A percentile compares a stretch with the other conserved stretches of the same genome.
Conservation (phyloP, 2,797 vertebrate genomes). For the Chrysolophus pictus region DNA sequence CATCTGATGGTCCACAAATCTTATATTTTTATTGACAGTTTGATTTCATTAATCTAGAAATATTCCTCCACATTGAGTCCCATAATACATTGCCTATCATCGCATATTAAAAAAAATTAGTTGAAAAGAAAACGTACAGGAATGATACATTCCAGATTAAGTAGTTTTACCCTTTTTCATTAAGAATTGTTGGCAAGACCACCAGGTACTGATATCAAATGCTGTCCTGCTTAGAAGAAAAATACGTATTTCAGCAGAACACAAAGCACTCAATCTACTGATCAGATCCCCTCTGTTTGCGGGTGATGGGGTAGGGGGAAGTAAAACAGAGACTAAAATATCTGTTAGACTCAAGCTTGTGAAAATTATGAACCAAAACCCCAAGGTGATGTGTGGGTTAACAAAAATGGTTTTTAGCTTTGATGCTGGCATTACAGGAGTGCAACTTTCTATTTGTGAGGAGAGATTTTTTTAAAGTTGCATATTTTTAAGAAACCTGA, state of each 20-base stretch:
- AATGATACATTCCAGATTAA: not conserved
- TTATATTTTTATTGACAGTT: not conserved
- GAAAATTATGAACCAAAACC: not conserved
- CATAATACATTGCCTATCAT: not conserved
- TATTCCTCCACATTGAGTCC: not conserved
- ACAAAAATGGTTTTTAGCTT: not conserved
- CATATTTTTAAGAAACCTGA: not conserved
- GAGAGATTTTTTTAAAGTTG: not conserved
- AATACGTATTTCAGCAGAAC: conserved; percentile 5
- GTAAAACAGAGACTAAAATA: not conserved
- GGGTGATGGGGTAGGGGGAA: not conserved
- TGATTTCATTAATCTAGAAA: not conserved
- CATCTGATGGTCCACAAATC: not conserved
- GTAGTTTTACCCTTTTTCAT: conserved; percentile 8
- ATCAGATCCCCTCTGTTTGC: not conserved
- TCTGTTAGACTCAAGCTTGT: not conserved
- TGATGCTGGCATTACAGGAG: not conserved
- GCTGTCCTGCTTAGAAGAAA: not conserved
- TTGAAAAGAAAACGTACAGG: not conserved
- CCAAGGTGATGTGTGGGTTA: not conserved
- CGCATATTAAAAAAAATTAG: not conserved
- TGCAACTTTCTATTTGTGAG: not conserved
- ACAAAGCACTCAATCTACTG: not conserved
- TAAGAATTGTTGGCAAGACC: conserved; percentile 29
- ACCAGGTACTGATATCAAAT: not conserved